Evolutionary conservation across 2,888 invertebrate species (phyloP), one percentile per base, ranked within the genome.

Genomic region (Leptinotarsa tumamoca): DNA sequence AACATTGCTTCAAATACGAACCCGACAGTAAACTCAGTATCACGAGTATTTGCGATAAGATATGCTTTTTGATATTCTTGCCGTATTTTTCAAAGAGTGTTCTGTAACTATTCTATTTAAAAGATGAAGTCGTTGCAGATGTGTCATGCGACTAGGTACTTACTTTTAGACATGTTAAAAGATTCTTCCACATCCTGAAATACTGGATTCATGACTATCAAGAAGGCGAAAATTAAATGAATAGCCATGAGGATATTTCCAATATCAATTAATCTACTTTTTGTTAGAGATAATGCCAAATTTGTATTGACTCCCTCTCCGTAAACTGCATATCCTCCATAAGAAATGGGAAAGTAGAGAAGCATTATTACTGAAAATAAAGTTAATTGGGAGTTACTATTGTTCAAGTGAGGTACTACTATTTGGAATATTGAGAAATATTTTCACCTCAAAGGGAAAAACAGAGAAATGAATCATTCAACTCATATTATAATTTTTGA

Each of bases 131-230:
- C 3, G 33, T 43, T 43, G 33, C 3, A 43, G 10, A 10, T 43
- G 10, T 43, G 10, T 43, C 33, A 43, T 43, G 33, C 13, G 23
- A 27, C n/a, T 49, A 3, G 21, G 7, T 58, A 84, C 88, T 87
- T 84, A 94, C 94, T 88, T 83, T 89, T 89, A 3, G 93, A 92
- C 5, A 93, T 89, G 72, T 89, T 90, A 80, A 93, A 90, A 3
- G 92, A 88, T 83, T 93, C 92, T 84, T 94, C 94, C 74, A 93
- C 84, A 83, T 93, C 93, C 87, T 94, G 94, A 84, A 92, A 92
- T 56, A 94, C 92, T 0, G 94, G 94, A 88, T 94, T 94, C 80
- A 94, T 90, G 78, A 94, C 90, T 81, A 94, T 93, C 77, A 93
- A 88, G 85, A 93, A 94, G 43, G 93, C 93, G 68, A 92, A 89